Evolutionary conservation across 2,113 vertebrate species (phyloP).

Genomic region (Galemys pyrenaicus): DNA sequence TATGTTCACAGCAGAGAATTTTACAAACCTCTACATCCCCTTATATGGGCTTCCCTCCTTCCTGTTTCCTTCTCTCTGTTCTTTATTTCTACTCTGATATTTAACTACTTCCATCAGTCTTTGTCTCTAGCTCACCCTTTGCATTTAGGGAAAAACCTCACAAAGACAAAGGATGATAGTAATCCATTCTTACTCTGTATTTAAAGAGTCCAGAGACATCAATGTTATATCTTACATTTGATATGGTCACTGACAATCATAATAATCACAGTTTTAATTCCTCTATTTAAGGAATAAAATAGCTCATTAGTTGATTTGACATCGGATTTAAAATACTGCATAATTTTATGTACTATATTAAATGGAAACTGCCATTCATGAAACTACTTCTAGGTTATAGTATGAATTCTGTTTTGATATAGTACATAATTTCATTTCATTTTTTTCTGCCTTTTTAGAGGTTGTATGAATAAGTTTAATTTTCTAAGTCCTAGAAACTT

Average conservation of each 20-base stretch:
- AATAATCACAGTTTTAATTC: background rate
- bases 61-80: background rate
- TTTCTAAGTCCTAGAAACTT: slow-evolving; percentile 7
- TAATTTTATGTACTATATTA: background rate
- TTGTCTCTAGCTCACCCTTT: slow-evolving; percentile 14
- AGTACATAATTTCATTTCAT: background rate
- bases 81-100: background rate
- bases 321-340: background rate
- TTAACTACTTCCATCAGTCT: background rate
- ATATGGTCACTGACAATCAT: background rate
- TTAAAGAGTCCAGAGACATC: background rate
- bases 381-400: slow-evolving; percentile 15
- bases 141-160: background rate
- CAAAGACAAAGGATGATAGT: background rate
- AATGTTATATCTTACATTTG: background rate
- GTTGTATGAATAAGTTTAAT: background rate
- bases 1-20: background rate
- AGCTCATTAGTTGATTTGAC: slow-evolving; percentile 6
- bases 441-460: background rate
- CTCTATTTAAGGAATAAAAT: background rate
- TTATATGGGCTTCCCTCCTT: background rate
- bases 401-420: background rate
- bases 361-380: background rate
- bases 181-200: background rate
- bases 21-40: background rate